A percentile compares a stretch with the other conserved stretches of the same genome.
These are phyloP conservation scores for Sycophila texana DNA, from an alignment of 2,888 invertebrate genomes.

Conservation along the genomic window DNA sequence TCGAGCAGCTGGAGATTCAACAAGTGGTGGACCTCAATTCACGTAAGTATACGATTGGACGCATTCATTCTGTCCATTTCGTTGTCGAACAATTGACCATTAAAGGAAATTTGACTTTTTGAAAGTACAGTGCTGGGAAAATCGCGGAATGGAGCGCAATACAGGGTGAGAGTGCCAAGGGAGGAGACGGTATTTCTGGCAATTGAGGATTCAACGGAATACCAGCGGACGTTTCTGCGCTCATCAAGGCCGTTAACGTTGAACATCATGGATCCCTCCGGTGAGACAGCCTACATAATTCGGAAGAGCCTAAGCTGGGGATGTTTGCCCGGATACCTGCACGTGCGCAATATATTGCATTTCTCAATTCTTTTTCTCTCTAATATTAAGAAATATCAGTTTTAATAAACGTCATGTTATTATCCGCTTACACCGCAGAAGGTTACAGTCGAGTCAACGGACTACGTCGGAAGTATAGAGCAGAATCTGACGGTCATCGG, in stretches of 20 bases:
- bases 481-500: conserved; percentile 83
- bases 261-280: conserved; percentile 88
- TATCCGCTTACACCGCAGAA: conserved; percentile 57
- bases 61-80: not conserved
- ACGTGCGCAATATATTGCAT: conserved; percentile 59
- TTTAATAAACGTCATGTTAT: no score
- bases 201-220: conserved; percentile 81
- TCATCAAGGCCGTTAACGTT: conserved; percentile 83
- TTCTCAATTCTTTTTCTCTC: not conserved
- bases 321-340: conserved; percentile 64
- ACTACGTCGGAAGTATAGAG: conserved; percentile 83
- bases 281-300: conserved; percentile 88
- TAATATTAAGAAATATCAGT: not conserved
- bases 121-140: conserved; percentile 78
- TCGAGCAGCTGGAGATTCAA: conserved; percentile 84
- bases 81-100: not conserved
- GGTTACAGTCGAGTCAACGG: conserved; percentile 69
- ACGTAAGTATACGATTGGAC: conserved; percentile 74
- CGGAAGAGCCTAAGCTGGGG: conserved; percentile 66
- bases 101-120: not conserved
- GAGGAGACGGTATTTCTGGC: conserved; percentile 87
- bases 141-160: conserved; percentile 84
- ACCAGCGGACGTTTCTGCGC: conserved; percentile 84
- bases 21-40: conserved; percentile 88
- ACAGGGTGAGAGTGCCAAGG: conserved; percentile 83